These are phyloP conservation scores for Eristalis intricaria DNA, from an alignment of 2,888 invertebrate genomes.

Conservation along the genomic window DNA sequence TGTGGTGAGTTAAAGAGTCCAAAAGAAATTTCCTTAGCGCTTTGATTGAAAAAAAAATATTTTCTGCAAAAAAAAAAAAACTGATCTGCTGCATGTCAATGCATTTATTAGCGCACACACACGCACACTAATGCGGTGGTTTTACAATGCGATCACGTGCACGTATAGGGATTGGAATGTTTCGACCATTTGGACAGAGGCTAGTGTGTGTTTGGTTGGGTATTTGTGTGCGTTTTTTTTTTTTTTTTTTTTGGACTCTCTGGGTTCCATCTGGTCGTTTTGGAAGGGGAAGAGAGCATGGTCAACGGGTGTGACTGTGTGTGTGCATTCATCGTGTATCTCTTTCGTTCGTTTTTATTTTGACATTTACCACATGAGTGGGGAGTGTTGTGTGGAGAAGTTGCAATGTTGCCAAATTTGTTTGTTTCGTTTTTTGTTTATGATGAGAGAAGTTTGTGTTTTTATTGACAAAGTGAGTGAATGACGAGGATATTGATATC, in stretches of 20 bases:
- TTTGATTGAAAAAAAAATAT: slow-evolving; percentile 43
- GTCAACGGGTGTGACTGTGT: background rate
- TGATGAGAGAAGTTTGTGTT: background rate
- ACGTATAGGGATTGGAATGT: slow-evolving; percentile 67
- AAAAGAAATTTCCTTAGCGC: slow-evolving; percentile 6
- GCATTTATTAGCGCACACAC: slow-evolving; percentile 66
- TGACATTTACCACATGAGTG: slow-evolving; percentile 54
- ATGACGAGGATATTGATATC: background rate
- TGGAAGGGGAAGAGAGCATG: slow-evolving; percentile 21
- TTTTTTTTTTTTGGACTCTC: background rate
- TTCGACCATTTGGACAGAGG: slow-evolving; percentile 57
- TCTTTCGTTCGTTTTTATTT: slow-evolving; percentile 59
- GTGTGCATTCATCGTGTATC: slow-evolving; percentile 42
- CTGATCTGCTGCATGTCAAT: slow-evolving; percentile 65
- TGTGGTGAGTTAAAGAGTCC: slow-evolving; percentile 54
- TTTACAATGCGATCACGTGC: slow-evolving; percentile 50
- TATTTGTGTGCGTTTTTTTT: slow-evolving; percentile 4
- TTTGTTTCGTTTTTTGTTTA: slow-evolving; percentile 22
- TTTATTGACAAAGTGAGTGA: slow-evolving; percentile 25
- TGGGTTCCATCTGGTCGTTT: background rate
- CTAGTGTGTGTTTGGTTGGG: slow-evolving; percentile 33
- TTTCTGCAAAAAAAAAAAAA: slow-evolving; percentile 57
- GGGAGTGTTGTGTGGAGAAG: slow-evolving; percentile 34
- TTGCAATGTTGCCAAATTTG: slow-evolving; percentile 65
- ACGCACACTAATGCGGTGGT: background rate